These are phyloP conservation scores for Volucella inanis DNA, from an alignment of 2,888 invertebrate species.

Conservation along the genomic window DNA sequence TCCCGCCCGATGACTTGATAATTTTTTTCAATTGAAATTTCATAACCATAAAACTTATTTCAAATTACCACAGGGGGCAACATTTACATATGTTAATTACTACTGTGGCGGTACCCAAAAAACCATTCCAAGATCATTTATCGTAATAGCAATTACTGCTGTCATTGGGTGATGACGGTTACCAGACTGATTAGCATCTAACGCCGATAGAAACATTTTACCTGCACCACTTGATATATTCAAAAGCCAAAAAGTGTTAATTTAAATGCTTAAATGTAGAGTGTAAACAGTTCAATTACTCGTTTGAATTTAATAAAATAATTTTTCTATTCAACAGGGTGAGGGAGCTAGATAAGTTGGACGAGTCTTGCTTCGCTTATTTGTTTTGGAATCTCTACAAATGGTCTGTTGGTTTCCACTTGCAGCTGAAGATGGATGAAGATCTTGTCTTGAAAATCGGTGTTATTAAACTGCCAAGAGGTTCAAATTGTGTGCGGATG, in stretches of 20 bases:
- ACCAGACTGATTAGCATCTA: constrained; percentile 34
- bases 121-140: constrained; percentile 2
- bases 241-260: constrained; percentile 49
- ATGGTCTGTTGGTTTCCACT: constrained; percentile 23
- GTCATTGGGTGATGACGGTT: not conserved
- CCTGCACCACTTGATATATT: not conserved
- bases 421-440: constrained; percentile 17
- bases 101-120: not conserved
- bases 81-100: constrained; percentile 48
- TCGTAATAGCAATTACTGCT: constrained; percentile 43
- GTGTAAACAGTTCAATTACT: constrained; percentile 59
- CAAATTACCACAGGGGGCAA: constrained; percentile 14
- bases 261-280: constrained; percentile 27
- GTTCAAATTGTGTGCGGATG: not conserved
- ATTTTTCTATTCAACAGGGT: constrained; percentile 23
- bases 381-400: constrained; percentile 15
- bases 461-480: not conserved
- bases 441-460: constrained; percentile 16
- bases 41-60: not conserved
- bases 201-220: not conserved
- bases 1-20: too few relatives aligned
- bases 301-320: constrained; percentile 35
- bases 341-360: constrained; percentile 37
- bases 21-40: too few relatives aligned
- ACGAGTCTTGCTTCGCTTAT: constrained; percentile 39